Evolutionary conservation across 2,113 vertebrate genomes (phyloP).

Genomic region (Amblyornis subalaris): DNA sequence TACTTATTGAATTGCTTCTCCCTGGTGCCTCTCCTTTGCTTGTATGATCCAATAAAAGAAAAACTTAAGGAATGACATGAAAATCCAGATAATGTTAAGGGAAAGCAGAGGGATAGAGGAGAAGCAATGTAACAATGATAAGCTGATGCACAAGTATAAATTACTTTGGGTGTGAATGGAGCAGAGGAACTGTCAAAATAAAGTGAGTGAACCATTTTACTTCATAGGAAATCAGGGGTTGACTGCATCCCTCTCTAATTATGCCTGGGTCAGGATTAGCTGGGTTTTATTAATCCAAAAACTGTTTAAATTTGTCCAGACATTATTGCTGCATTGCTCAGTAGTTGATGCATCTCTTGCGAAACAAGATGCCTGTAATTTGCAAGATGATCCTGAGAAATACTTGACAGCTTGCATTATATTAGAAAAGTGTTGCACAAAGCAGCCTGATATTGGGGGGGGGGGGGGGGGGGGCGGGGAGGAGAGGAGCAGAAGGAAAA

Average conservation of each 20-base stretch:
- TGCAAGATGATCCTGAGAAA: neutral
- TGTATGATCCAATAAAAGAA: neutral
- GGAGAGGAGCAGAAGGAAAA: neutral
- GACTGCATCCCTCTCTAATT: neutral
- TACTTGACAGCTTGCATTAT: neutral
- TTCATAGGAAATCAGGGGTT: neutral
- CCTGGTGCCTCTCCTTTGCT: neutral
- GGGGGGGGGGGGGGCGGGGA: too few species aligned
- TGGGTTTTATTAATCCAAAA: neutral
- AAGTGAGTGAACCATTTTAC: neutral
- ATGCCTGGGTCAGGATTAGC: neutral
- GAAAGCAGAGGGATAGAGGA: neutral
- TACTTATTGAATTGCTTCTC: neutral
- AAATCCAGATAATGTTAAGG: neutral
- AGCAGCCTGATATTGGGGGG: neutral
- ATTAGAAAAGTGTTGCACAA: neutral
- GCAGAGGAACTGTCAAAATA: neutral
- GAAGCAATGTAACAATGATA: neutral
- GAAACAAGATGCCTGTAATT: neutral
- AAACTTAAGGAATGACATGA: neutral
- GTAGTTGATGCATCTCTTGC: neutral
- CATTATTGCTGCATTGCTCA: neutral
- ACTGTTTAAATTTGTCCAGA: neutral
- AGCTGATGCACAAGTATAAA: neutral
- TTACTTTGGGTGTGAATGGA: neutral